These are phyloP conservation scores for Hypena proboscidalis DNA, from an alignment of 2,888 invertebrate species.

Conservation along the genomic window DNA sequence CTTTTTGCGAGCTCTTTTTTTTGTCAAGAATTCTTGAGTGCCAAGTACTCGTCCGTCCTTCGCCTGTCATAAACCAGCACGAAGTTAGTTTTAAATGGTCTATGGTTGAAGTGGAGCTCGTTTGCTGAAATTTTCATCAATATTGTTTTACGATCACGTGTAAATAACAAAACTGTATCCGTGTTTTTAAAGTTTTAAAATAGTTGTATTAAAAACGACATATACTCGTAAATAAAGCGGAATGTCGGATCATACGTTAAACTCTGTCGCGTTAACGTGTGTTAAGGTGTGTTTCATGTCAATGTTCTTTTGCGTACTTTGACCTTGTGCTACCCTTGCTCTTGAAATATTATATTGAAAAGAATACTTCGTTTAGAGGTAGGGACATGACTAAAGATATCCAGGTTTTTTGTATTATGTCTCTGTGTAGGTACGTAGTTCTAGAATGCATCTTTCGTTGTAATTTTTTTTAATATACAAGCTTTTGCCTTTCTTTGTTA, in stretches of 20 bases:
- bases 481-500: too few species aligned
- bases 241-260: slow-evolving; percentile 28
- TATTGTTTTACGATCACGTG: background rate
- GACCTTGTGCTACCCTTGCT: slow-evolving; percentile 45
- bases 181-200: slow-evolving; percentile 12
- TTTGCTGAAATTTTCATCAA: background rate
- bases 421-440: too few species aligned
- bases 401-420: too few species aligned
- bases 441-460: too few species aligned
- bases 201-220: slow-evolving; percentile 14
- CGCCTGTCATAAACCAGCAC: slow-evolving; percentile 21
- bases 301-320: slow-evolving; percentile 45
- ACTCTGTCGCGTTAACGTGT: slow-evolving; percentile 30
- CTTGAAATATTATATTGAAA: slow-evolving; percentile 36
- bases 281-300: slow-evolving; percentile 50
- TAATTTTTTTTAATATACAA: too few species aligned
- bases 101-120: too few species aligned
- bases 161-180: slow-evolving; percentile 2
- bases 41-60: slow-evolving; percentile 44
- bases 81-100: background rate
- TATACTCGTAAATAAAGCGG: slow-evolving; percentile 11
- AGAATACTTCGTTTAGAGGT: slow-evolving; percentile 2
- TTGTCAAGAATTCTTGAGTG: slow-evolving; percentile 30
- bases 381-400: background rate
- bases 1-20: slow-evolving; percentile 33